Conservation (phyloP, 2,888 invertebrate genomes). For the Orthosia gracilis region DNA sequence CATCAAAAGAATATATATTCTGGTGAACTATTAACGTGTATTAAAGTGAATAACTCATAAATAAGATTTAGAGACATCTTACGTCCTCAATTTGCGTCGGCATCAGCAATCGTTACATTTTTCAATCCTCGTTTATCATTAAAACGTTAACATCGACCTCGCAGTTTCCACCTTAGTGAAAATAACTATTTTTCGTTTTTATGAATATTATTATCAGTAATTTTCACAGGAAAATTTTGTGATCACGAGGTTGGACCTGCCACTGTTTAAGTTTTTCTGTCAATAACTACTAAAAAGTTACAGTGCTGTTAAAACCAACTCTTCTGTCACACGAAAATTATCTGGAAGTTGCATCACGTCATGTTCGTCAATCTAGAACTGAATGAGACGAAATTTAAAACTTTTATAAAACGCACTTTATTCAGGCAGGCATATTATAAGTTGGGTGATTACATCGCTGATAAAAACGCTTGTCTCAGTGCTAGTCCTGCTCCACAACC, state of each 20-base stretch:
- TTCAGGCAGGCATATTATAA: too few species aligned
- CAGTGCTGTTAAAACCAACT: too few species aligned
- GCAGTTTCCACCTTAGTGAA: constrained; percentile 68
- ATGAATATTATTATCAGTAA: constrained; percentile 66
- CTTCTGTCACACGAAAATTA: too few species aligned
- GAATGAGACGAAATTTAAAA: too few species aligned
- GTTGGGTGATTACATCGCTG: too few species aligned
- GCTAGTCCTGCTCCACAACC: too few species aligned
- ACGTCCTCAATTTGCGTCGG: constrained; percentile 87
- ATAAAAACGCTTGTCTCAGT: too few species aligned
- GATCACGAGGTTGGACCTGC: constrained; percentile 16
- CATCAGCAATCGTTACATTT: constrained; percentile 85
- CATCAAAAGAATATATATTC: constrained; percentile 85
- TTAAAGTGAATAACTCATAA: constrained; percentile 86
- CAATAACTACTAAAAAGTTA: neutral
- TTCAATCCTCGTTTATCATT: constrained; percentile 86
- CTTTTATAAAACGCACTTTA: too few species aligned
- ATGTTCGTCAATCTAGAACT: too few species aligned
- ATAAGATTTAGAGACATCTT: constrained; percentile 81
- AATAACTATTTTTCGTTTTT: constrained; percentile 68
- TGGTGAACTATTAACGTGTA: constrained; percentile 84
- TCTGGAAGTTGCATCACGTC: too few species aligned
- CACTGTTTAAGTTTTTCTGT: constrained; percentile 1
- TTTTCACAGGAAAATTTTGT: constrained; percentile 26
- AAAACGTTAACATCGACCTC: constrained; percentile 82